These are phyloP conservation scores for Hozukius guyotensis DNA, from an alignment of 2,797 vertebrate species.

Conservation along the genomic window DNA sequence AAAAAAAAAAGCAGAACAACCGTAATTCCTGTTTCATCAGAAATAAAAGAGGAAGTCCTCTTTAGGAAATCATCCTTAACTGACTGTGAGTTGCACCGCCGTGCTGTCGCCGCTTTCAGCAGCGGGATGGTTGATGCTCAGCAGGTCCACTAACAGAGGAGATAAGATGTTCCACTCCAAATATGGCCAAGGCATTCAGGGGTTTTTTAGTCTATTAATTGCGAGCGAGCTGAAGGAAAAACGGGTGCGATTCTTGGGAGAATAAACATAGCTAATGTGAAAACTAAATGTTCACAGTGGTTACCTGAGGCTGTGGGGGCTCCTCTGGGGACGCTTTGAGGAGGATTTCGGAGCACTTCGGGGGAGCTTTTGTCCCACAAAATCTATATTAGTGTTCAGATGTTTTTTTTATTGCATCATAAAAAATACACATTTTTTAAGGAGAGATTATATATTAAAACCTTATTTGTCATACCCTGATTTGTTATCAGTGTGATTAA, in stretches of 20 bases:
- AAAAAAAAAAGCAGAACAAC: slow-evolving; percentile 24
- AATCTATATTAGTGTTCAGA: slow-evolving; percentile 1
- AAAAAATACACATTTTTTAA: not conserved
- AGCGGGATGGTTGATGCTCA: slow-evolving; percentile 56
- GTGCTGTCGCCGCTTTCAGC: slow-evolving; percentile 23
- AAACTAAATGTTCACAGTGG: slow-evolving; percentile 49
- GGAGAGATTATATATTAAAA: not conserved
- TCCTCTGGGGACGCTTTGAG: slow-evolving; percentile 40
- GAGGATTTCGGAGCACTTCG: slow-evolving; percentile 28
- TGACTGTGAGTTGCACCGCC: slow-evolving; percentile 24
- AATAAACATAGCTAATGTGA: slow-evolving; percentile 51
- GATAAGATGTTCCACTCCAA: slow-evolving; percentile 80
- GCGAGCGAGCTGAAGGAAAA: slow-evolving; percentile 16
- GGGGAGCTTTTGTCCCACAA: slow-evolving; percentile 18
- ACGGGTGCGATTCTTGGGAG: slow-evolving; percentile 9
- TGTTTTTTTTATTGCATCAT: not conserved
- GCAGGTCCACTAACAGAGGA: slow-evolving; percentile 57
- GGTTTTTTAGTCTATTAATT: slow-evolving; percentile 52
- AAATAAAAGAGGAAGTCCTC: slow-evolving; percentile 20
- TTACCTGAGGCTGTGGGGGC: slow-evolving; percentile 7
- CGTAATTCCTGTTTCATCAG: slow-evolving; percentile 10
- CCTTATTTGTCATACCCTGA: too few species aligned
- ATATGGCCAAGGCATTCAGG: slow-evolving; percentile 72
- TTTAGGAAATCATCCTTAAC: not conserved
- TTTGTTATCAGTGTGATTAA: not conserved